phyloP scores from a whole-genome alignment of 2,888 invertebrate species.

The Mesochorus sp. region DNA sequence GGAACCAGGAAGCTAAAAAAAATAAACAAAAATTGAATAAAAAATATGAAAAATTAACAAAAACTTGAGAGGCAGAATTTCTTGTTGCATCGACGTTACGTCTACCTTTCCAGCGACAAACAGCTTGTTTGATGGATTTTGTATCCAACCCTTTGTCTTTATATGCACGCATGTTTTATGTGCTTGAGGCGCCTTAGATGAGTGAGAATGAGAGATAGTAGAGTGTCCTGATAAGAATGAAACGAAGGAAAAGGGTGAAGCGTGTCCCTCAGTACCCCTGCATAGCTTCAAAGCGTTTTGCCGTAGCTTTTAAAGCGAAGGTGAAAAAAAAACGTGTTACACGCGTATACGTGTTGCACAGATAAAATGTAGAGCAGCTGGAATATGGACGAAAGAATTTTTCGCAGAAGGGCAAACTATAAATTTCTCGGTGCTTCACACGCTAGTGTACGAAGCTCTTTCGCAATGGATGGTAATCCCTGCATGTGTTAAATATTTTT shows the following conservation, averaged over 20 bases:
- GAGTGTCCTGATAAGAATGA: constrained; percentile 28
- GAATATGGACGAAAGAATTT: constrained; percentile 23
- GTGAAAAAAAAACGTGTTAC: neutral
- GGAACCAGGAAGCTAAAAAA: no score
- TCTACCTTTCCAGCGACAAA: no score
- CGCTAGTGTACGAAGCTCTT: neutral
- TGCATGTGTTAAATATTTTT: no score
- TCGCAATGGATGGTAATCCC: neutral
- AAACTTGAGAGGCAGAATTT: no score
- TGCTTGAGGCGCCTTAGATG: neutral
- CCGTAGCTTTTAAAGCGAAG: constrained; percentile 2
- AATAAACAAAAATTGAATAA: no score
- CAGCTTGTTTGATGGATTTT: constrained; percentile 38
- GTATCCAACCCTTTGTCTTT: constrained; percentile 8
- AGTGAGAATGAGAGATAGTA: constrained; percentile 13
- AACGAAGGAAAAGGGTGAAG: neutral
- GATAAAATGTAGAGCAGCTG: constrained; percentile 7
- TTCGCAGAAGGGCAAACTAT: neutral
- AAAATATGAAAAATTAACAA: no score
- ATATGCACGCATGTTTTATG: constrained; percentile 25
- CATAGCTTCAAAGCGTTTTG: constrained; percentile 30
- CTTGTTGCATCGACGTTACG: no score
- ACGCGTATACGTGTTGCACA: neutral
- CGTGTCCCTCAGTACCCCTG: constrained; percentile 18
- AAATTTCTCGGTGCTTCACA: neutral